These are phyloP conservation scores for Lagorchestes hirsutus DNA, from an alignment of 2,797 vertebrate species.

Conservation along the genomic window DNA sequence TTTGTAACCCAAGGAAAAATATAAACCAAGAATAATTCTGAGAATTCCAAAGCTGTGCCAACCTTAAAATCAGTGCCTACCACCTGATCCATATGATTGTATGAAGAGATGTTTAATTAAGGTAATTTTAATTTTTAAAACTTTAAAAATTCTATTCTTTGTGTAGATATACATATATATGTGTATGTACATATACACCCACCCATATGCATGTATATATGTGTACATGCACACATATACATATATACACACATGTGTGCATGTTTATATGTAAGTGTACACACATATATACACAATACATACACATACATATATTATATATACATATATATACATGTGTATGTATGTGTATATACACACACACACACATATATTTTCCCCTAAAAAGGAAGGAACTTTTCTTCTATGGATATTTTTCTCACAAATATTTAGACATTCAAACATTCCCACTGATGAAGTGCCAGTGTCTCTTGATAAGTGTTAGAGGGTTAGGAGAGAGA, in stretches of 20 bases:
- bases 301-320: too few species aligned
- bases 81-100: neutral
- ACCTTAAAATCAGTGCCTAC: conserved; percentile 8
- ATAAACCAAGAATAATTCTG: conserved; percentile 38
- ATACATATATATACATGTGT: too few species aligned
- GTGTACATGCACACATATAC: too few species aligned
- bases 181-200: neutral
- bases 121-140: conserved; percentile 10
- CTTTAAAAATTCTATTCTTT: neutral
- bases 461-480: conserved; percentile 47
- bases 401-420: conserved; percentile 69
- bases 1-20: conserved; percentile 58
- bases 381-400: conserved; percentile 58
- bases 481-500: conserved; percentile 37
- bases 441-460: conserved; percentile 58
- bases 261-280: neutral
- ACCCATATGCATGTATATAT: too few species aligned
- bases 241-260: neutral
- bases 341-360: neutral
- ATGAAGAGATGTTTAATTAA: conserved; percentile 32
- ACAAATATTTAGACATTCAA: conserved; percentile 82
- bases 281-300: rapidly evolving
- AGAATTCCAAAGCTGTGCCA: conserved; percentile 35
- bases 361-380: conserved; percentile 50
- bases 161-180: neutral